These are phyloP conservation scores for Petromus typicus DNA, from an alignment of 2,113 vertebrate genomes.

Conservation along the genomic window DNA sequence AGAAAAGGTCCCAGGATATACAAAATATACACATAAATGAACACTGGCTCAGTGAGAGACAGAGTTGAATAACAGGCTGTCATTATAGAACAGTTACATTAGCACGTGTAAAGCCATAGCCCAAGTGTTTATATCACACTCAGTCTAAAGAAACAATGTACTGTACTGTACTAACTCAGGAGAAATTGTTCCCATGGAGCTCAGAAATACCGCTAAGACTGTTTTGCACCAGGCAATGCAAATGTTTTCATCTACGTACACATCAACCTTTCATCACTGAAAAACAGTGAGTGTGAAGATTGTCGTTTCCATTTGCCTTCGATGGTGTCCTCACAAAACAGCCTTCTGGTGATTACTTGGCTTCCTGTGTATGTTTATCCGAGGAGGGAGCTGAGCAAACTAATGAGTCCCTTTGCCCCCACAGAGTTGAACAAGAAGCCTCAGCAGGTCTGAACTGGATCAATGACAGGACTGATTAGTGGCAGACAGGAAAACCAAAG, in stretches of 20 bases:
- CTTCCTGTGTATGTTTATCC: background rate
- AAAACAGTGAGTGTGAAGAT: background rate
- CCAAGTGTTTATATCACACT: background rate
- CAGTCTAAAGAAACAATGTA: background rate
- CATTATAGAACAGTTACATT: background rate
- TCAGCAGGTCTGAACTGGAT: background rate
- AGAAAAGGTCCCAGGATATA: slow-evolving; percentile 1
- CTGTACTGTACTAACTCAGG: background rate
- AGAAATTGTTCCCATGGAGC: background rate
- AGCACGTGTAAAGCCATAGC: background rate
- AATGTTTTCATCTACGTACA: background rate
- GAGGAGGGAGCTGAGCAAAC: background rate
- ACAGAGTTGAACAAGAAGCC: background rate
- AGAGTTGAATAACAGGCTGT: background rate
- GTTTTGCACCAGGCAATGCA: background rate
- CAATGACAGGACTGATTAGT: background rate
- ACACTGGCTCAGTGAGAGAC: slow-evolving; percentile 11
- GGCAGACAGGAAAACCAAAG: background rate
- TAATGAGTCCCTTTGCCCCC: background rate
- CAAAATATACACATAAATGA: background rate
- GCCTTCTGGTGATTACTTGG: background rate
- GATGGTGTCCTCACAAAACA: background rate
- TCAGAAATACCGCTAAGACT: background rate
- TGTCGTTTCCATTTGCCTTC: background rate
- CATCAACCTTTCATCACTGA: background rate